Evolutionary conservation across 2,797 vertebrate genomes (phyloP).

Genomic region (Pempheris klunzingeri): DNA sequence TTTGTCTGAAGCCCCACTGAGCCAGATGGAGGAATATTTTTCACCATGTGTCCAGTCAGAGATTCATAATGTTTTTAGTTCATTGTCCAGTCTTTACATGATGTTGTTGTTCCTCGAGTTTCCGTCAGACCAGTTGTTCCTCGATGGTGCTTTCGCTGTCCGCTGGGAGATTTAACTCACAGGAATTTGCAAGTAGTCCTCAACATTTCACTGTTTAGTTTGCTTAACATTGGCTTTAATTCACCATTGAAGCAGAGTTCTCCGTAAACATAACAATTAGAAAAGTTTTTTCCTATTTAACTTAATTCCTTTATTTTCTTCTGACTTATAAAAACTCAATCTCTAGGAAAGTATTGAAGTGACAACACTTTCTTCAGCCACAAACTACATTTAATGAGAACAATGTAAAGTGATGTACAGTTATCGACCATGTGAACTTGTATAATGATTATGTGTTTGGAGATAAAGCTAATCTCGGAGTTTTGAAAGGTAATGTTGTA

Average conservation of each 20-base stretch:
- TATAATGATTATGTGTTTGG: too few relatives aligned
- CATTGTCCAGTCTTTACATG: not conserved
- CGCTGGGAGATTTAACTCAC: constrained; percentile 15
- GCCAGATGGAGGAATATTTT: not conserved
- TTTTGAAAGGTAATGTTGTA: too few relatives aligned
- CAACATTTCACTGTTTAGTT: not conserved
- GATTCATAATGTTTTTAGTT: not conserved
- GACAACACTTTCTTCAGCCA: not conserved
- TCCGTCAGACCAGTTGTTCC: not conserved
- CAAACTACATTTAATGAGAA: not conserved
- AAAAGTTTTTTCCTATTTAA: not conserved
- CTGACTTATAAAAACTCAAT: not conserved
- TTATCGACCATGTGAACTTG: not conserved
- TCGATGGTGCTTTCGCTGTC: constrained; percentile 20
- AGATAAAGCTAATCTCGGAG: too few relatives aligned
- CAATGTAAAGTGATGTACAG: too few relatives aligned
- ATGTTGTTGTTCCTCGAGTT: not conserved
- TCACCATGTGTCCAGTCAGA: not conserved
- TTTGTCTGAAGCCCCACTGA: not conserved
- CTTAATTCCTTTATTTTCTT: not conserved
- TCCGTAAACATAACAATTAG: too few relatives aligned
- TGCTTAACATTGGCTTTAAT: not conserved
- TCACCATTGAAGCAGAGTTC: not conserved
- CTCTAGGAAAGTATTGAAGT: not conserved
- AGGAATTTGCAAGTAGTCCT: too few relatives aligned